These are phyloP conservation scores for Ennomos quercinarius DNA, from an alignment of 2,888 invertebrate genomes.

Conservation along the genomic window DNA sequence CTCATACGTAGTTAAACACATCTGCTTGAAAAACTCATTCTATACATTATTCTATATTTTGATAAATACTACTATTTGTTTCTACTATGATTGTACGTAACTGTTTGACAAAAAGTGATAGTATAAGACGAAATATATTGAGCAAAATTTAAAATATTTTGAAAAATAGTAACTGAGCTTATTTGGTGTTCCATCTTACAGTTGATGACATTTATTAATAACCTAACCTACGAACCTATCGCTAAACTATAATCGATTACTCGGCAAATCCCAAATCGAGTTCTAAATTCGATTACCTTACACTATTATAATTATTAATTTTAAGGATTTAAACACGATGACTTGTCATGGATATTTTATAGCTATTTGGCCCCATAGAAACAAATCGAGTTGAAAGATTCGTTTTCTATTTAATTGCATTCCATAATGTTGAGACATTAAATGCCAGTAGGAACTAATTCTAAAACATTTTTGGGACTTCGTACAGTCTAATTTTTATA, in stretches of 20 bases:
- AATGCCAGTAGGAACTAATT: constrained; percentile 62
- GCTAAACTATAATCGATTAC: constrained; percentile 50
- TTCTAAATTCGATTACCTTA: constrained; percentile 40
- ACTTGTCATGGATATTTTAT: constrained; percentile 79
- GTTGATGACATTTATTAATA: constrained; percentile 43
- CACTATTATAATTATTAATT: constrained; percentile 32
- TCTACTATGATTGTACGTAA: no score
- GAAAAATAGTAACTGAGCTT: constrained; percentile 39
- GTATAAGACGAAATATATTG: constrained; percentile 7
- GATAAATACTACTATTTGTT: no score
- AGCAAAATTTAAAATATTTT: constrained; percentile 8
- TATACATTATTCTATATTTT: no score
- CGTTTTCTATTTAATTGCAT: constrained; percentile 51
- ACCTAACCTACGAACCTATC: constrained; percentile 39
- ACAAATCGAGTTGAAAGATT: constrained; percentile 68
- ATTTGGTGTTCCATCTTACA: constrained; percentile 63
- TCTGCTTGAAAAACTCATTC: no score
- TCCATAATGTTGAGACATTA: constrained; percentile 48
- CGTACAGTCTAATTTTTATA: constrained; percentile 32
- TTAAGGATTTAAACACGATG: constrained; percentile 62
- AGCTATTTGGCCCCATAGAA: constrained; percentile 83
- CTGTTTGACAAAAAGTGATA: background rate
- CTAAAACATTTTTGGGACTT: constrained; percentile 38
- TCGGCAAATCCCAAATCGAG: constrained; percentile 50
- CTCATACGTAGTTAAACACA: no score